These are phyloP conservation scores for Echiichthys vipera DNA, from an alignment of 2,797 vertebrate genomes.

Conservation along the genomic window DNA sequence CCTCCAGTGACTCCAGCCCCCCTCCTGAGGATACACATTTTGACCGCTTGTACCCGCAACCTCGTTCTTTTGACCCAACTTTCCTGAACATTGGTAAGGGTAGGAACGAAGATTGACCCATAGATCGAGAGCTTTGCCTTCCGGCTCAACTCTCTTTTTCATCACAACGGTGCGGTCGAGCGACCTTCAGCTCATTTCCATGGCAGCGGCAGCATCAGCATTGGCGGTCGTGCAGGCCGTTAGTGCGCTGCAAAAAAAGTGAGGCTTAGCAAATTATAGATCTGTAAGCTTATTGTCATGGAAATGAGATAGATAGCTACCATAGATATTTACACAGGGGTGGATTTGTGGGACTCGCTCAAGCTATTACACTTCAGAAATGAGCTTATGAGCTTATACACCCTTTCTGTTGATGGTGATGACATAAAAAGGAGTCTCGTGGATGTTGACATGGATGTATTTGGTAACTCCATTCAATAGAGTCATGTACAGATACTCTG, in stretches of 20 bases:
- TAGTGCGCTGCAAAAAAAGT: slow-evolving; percentile 28
- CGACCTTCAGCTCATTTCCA: slow-evolving; percentile 55
- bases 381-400: not conserved
- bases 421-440: not conserved
- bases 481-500: not conserved
- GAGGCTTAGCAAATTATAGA: slow-evolving; percentile 21
- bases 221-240: not conserved
- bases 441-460: not conserved
- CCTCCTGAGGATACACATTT: too few species aligned
- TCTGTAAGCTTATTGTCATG: slow-evolving; percentile 28
- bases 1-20: too few species aligned
- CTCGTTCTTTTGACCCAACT: too few species aligned
- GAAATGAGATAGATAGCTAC: slow-evolving; percentile 22
- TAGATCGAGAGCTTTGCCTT: too few species aligned
- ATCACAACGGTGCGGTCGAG: too few species aligned
- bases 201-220: slow-evolving; percentile 6
- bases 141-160: too few species aligned
- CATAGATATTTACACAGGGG: slow-evolving; percentile 20
- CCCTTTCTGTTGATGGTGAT: not conserved
- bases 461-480: not conserved
- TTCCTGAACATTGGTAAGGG: too few species aligned
- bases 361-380: not conserved
- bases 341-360: not conserved
- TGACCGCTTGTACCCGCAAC: too few species aligned
- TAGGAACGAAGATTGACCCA: too few species aligned